Conservation (phyloP, 2,113 vertebrate species). For the Seriola rivoliana region DNA sequence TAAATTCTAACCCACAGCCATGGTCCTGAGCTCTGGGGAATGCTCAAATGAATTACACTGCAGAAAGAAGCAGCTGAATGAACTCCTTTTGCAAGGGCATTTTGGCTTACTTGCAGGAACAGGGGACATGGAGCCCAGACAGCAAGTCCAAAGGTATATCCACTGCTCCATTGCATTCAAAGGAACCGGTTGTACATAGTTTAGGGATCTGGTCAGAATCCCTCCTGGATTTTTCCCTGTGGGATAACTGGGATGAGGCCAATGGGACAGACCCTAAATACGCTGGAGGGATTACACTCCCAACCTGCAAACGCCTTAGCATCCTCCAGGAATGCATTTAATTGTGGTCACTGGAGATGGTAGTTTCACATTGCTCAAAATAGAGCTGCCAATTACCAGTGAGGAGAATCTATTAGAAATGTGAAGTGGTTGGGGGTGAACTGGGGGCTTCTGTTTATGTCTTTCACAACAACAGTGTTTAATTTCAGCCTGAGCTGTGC, state of each 20-base stretch:
- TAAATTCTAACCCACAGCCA: background rate
- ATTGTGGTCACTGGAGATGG: background rate
- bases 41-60: background rate
- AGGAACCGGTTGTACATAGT: background rate
- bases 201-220: background rate
- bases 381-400: background rate
- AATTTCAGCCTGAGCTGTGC: conserved; percentile 46
- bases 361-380: background rate
- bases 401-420: background rate
- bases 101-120: background rate
- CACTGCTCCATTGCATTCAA: background rate
- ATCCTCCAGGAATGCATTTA: background rate
- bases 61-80: background rate
- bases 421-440: background rate
- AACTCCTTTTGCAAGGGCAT: background rate
- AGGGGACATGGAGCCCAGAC: background rate
- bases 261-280: background rate
- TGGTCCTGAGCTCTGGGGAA: background rate
- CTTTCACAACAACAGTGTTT: conserved; percentile 51
- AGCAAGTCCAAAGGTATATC: background rate
- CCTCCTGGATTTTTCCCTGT: background rate
- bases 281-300: background rate
- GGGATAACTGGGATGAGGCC: background rate
- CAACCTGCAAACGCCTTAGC: background rate
- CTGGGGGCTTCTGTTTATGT: conserved; percentile 15